Evolutionary conservation across 2,888 invertebrate species (phyloP).

Genomic region (Listrodromus nycthemerus): DNA sequence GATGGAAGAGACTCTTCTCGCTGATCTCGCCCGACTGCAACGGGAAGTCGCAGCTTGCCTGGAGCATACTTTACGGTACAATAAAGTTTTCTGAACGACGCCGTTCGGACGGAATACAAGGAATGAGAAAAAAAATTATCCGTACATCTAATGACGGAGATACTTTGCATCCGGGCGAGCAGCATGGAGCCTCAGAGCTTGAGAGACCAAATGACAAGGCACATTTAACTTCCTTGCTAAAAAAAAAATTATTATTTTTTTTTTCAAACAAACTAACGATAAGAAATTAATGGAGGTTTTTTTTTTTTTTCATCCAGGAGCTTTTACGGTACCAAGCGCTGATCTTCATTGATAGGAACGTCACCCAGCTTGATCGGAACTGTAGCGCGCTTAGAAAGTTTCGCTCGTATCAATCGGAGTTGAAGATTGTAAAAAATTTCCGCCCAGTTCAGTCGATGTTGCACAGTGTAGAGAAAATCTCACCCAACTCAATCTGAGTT

Average conservation of each 20-base stretch:
- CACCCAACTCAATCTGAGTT: background rate
- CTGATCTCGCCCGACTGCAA: conserved; percentile 33
- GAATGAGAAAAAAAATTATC: background rate
- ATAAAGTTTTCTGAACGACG: conserved; percentile 2
- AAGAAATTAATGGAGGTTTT: no score
- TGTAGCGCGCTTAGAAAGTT: no score
- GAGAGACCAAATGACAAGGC: background rate
- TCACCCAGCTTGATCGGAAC: no score
- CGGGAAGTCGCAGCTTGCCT: conserved; percentile 65
- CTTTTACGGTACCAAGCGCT: no score
- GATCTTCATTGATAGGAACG: no score
- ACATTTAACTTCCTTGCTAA: background rate
- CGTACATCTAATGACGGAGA: background rate
- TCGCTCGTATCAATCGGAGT: no score
- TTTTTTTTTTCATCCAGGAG: no score
- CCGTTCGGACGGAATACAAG: background rate
- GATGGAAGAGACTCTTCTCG: conserved; percentile 15
- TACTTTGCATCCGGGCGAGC: background rate
- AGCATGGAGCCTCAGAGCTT: background rate
- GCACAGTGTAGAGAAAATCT: no score
- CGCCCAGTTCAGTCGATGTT: background rate
- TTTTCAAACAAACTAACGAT: background rate
- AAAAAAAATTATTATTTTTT: background rate
- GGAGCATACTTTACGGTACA: conserved; percentile 22
- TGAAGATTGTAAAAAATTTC: no score